Base-by-base conservation (phyloP, 2,113 vertebrate species). In the Eulemur macaco region DNA sequence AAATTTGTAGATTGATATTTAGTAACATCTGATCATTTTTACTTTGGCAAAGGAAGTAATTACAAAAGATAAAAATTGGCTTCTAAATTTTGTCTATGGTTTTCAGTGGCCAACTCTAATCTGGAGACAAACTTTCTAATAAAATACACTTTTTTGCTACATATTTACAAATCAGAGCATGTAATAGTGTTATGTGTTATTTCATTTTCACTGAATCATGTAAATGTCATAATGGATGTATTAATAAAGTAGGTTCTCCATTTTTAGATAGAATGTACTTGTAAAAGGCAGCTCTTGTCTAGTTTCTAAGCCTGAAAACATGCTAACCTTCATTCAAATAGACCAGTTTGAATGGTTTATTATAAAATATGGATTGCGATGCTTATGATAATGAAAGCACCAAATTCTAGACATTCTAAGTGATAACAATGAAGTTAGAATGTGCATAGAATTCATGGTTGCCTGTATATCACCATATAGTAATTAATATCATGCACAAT, bases 161-260 rank as follows among this genome's bases (percentile, higher is more conserved):
- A 47, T 54, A 71, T 64, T 71, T 91, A 88, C 6, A 71, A 34
- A 91, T 58, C 2, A 68, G 17, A 83, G 17, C 34, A 94, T 78
- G 23, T 27, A 95, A 84, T 45, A 77, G 37, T 78, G 12, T 87
- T 90, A 58, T 93, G 80, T 56, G 17, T 82, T 92, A 63, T 73
- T 94, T 95, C 13, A 84, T 88, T 96, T 95, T 89, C 89, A 50
- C 27, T 47, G 20, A 95, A 66, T 90, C 54, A 71, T 83, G 14
- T 74, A 94, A 74, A 91, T 69, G 5, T 60, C 37, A 92, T 63
- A 86, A 92, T 69, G 45, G 68, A 92, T 88, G 15, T 29, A 76
- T 60, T 77, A 92, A 85, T 64, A 69, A 92, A 66, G n/a, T 86
- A 73, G 25, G 21, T 60, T 66, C 18, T 84, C 54, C 60, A 39